Conservation (phyloP, 1,140 invertebrate species). For the Melanaphis sacchari region DNA sequence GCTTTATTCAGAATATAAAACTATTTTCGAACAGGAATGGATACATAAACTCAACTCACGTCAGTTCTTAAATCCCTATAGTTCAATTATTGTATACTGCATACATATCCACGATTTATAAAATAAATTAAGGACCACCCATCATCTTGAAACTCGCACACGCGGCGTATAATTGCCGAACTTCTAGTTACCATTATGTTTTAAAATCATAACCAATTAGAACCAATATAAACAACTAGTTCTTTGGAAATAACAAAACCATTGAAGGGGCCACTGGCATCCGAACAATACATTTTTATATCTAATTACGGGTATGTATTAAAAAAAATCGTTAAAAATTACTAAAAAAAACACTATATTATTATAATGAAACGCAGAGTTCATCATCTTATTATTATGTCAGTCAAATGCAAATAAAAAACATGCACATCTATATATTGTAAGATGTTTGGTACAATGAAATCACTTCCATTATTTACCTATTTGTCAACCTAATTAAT, state of each 20-base stretch:
- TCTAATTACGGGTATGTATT: background rate
- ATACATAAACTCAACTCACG: background rate
- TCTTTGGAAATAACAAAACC: background rate
- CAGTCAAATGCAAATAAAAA: no score
- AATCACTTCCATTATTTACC: no score
- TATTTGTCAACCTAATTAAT: no score
- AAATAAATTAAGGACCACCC: background rate
- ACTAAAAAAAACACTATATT: background rate
- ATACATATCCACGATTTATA: background rate
- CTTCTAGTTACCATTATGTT: background rate
- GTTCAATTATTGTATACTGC: background rate
- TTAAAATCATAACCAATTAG: background rate
- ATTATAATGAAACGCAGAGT: background rate
- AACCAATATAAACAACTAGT: background rate
- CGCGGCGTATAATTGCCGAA: background rate
- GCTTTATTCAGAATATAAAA: background rate
- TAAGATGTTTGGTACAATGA: no score
- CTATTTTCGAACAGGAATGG: background rate
- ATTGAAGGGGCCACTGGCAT: background rate
- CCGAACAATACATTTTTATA: background rate
- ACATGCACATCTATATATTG: no score
- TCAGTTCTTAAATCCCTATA: background rate
- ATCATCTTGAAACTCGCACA: background rate
- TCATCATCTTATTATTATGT: no score
- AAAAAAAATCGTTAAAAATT: background rate